These are phyloP conservation scores for Tringa solitaria DNA, from an alignment of 2,113 vertebrate genomes.

Conservation along the genomic window DNA sequence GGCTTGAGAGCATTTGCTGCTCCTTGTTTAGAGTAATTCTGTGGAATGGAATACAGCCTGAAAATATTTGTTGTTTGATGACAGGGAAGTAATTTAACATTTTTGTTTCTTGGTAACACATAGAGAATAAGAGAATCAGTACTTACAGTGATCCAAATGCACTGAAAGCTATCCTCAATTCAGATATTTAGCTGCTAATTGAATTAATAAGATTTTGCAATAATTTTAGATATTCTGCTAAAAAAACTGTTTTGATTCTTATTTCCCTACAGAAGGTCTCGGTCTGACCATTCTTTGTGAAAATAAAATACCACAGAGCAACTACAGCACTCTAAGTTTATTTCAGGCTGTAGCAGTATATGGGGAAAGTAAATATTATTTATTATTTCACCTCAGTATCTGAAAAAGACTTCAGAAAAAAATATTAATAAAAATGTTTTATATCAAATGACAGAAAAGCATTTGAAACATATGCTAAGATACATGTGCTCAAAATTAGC, in stretches of 20 bases:
- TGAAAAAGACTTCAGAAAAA: neutral
- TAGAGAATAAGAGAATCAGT: neutral
- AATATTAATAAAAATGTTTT: neutral
- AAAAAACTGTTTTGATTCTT: neutral
- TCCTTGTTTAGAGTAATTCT: neutral
- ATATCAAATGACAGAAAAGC: neutral
- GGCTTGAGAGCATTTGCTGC: neutral
- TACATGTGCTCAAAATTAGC: neutral
- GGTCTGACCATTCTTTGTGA: neutral
- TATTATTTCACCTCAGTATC: neutral
- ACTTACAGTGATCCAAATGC: neutral
- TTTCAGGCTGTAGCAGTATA: neutral
- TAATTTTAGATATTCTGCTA: neutral
- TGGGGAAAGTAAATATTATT: neutral
- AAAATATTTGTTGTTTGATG: neutral
- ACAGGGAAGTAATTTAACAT: neutral
- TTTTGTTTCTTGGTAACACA: neutral
- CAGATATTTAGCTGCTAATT: neutral
- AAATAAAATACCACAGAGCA: neutral
- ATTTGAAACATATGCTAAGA: neutral
- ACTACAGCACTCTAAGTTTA: neutral
- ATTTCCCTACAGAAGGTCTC: neutral
- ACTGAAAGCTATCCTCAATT: neutral
- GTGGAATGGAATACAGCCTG: neutral
- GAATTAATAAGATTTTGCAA: neutral